Evolutionary conservation across 2,888 invertebrate species (phyloP), one percentile per base, ranked within the genome.

Genomic region (Bellardia pandia): DNA sequence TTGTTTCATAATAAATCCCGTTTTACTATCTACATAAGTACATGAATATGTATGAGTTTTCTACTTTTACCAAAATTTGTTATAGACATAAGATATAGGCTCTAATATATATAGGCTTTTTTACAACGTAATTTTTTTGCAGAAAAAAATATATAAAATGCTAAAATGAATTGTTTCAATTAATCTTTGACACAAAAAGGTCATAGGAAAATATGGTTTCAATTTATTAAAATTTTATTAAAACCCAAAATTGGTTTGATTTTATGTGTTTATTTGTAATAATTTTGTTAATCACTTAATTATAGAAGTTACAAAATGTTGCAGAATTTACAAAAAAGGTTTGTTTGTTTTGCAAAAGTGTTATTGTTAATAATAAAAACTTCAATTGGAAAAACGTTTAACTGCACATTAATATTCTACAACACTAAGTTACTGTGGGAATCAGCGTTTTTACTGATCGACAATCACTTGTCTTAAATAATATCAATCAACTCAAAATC

Each of bases 151-250:
- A 11, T 40, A n/a, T n/a, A 14, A 64, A 64, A 33, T 1, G 40
- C 16, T 64, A n/a, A 33, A 64, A 64, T 16, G 8, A 64, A 64
- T 64, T 64, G 64, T 40, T 64, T 9, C 40, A 40, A 13, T 64
- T 64, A 64, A 64, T 64, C 64, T 64, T 64, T n/a, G 40, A 14
- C 16, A 40, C 16, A 40, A 16, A 64, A 40, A 64, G 40, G 16
- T 64, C 9, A 64, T 1, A n/a, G 3, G 9, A 7, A 60, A 64
- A 40, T 9, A 40, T 64, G 8, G 9, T 16, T 40, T 40, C 16
- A 40, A 16, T 64, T 9, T 64, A 37, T 64, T 64, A 11, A 42
- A 40, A 64, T 37, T n/a, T 60, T 33, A 56, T 16, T 56, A 9
- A 23, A 23, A 56, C n/a, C 3, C 13, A 16, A 60, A 37, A 60